phyloP scores from a whole-genome alignment of 2,113 vertebrate species.

The Campylomormyrus numenius region DNA sequence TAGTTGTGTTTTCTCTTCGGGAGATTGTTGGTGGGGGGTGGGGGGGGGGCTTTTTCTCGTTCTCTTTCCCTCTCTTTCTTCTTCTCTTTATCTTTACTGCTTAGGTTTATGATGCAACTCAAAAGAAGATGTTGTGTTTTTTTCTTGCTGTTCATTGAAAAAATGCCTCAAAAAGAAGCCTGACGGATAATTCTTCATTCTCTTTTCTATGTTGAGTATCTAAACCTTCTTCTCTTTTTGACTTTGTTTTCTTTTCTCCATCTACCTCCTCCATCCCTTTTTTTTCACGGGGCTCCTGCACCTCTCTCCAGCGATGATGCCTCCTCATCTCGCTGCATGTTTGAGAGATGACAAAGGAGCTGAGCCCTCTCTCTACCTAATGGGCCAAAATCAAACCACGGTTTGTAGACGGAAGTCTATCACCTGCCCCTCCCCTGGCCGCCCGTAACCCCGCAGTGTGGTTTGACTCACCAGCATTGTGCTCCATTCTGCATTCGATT shows the following conservation, averaged over 20 bases:
- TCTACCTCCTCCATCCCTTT: slow-evolving; percentile 50
- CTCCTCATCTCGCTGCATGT: slow-evolving; percentile 99
- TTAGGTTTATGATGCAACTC: slow-evolving; percentile 9
- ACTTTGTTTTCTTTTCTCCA: slow-evolving; percentile 49
- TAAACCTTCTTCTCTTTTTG: slow-evolving; percentile 76
- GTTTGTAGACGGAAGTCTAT: slow-evolving; percentile 96
- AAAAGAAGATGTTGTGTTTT: slow-evolving; percentile 7
- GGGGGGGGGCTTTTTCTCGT: background rate
- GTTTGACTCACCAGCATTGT: slow-evolving; percentile 71
- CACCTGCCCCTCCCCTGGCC: slow-evolving; percentile 23
- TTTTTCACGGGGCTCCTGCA: slow-evolving; percentile 84
- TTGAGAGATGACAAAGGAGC: slow-evolving; percentile 99
- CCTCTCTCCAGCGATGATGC: slow-evolving; percentile 94
- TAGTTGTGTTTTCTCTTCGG: background rate
- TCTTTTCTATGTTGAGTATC: slow-evolving; percentile 68
- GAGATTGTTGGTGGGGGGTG: background rate
- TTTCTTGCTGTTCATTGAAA: slow-evolving; percentile 4
- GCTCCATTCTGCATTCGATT: slow-evolving; percentile 66
- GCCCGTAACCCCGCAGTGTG: slow-evolving; percentile 72
- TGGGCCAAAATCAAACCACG: slow-evolving; percentile 99
- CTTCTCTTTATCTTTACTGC: background rate
- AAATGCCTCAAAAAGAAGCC: slow-evolving; percentile 43
- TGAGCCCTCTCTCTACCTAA: slow-evolving; percentile 99
- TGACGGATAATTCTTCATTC: slow-evolving; percentile 71
- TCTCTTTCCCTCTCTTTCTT: background rate